Base-by-base conservation (phyloP, 1,140 invertebrate genomes). In the Sogatella furcifera region DNA sequence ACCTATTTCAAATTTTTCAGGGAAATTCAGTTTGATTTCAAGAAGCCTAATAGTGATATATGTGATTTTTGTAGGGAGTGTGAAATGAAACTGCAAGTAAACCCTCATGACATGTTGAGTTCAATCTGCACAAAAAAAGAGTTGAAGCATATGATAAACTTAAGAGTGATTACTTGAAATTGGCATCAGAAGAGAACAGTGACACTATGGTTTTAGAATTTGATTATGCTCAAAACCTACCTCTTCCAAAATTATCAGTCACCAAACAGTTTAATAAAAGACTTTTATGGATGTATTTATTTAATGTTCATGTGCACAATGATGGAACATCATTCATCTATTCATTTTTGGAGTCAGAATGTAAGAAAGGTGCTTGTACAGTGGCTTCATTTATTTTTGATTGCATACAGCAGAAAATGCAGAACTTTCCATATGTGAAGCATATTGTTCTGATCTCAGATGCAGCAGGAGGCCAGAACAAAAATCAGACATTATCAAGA, bases 171-270 rank as follows among this genome's bases (percentile, higher is more conserved):
- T 15, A 6, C n/a, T n/a, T n/a, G n/a, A n/a, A n/a, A n/a, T n/a
- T n/a, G n/a, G n/a, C n/a, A n/a, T n/a, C n/a, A n/a, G n/a, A n/a
- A n/a, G n/a, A n/a, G n/a, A n/a, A n/a, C n/a, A n/a, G n/a, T 57
- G 2, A 8, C 9, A 13, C 6, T 6, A 1, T 31, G 17, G 63
- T 64, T 4, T 10, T 64, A 1, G 63, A 64, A 38, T 64, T 64
- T 41, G 63, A 64, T 42, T 64, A 64, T 38, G 52, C 38, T n/a
- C 60, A 64, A 44, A 64, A 64, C 55, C 24, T 55, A 4, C 55
- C 63, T 15, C 15, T 64, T 5, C 63, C 63, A 2, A 58, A 55
- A 38, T 19, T 64, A 14, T 55, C 3, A 22, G 57, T 62, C 9
- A 64, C 15, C 21, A 10, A 9, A 3, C 63, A 64, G 31, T 64